Percentiles rank a stretch among this genome's conserved stretches.
Evolutionary conservation across 2,113 vertebrate species (phyloP).

Genomic region (Tympanuchus pallidicinctus): DNA sequence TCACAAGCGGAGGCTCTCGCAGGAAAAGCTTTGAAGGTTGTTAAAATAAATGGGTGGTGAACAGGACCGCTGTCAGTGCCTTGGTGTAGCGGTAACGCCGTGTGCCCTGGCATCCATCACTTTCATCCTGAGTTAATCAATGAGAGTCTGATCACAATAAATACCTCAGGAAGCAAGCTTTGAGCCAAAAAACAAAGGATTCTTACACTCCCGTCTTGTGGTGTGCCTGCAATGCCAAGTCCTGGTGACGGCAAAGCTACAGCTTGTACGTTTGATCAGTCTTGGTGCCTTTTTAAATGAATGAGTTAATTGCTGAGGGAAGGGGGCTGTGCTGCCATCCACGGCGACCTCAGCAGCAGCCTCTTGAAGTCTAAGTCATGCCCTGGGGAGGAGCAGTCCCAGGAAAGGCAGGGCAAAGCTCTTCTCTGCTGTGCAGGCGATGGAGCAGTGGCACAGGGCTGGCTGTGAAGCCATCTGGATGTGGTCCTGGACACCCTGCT

Average conservation of each 20-base stretch:
- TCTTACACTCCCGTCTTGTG: neutral
- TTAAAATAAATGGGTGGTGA: neutral
- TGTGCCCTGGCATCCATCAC: neutral
- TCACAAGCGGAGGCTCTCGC: too few species aligned
- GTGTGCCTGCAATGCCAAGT: too few species aligned
- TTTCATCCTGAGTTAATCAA: too few species aligned
- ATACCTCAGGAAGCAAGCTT: too few species aligned
- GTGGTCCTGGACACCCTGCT: accelerated
- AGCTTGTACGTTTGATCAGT: neutral
- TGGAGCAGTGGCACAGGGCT: accelerated
- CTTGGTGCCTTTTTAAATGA: neutral
- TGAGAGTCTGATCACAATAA: too few species aligned
- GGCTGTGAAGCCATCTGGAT: accelerated
- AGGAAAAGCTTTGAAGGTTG: neutral
- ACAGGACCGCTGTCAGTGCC: neutral
- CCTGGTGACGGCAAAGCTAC: neutral
- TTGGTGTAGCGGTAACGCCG: neutral
- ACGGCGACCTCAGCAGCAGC: neutral
- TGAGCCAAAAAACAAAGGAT: too few species aligned
- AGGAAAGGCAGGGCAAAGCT: too few species aligned
- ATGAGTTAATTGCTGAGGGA: neutral
- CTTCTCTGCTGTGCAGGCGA: neutral
- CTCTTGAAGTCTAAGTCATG: neutral
- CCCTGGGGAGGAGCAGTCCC: neutral
- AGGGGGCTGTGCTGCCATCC: neutral